Conservation (phyloP, 2,797 vertebrate species). For the Basileuterus tristriatus region DNA sequence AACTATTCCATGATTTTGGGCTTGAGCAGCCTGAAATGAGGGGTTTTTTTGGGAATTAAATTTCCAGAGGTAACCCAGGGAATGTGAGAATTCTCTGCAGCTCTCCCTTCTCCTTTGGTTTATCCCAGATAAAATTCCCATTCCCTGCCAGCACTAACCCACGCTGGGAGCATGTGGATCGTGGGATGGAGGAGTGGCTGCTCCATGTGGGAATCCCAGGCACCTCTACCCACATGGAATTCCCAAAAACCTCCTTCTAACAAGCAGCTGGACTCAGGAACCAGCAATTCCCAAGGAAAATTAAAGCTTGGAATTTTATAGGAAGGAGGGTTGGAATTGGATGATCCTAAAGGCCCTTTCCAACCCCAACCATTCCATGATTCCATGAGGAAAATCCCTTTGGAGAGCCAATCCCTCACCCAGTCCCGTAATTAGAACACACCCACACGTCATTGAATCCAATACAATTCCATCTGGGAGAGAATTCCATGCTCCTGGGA, state of each 20-base stretch:
- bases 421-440: neutral
- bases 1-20: neutral
- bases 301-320: neutral
- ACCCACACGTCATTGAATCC: neutral
- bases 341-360: neutral
- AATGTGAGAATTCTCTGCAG: neutral
- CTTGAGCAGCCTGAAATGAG: neutral
- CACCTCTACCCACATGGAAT: neutral
- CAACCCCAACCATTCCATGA: neutral
- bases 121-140: neutral
- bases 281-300: neutral
- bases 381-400: neutral
- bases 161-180: rapidly evolving
- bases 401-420: neutral
- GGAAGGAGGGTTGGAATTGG: too few relatives aligned
- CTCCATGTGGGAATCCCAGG: neutral
- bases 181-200: neutral
- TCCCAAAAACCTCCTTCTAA: rapidly evolving
- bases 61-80: neutral
- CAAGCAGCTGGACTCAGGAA: neutral
- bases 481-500: neutral
- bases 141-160: neutral
- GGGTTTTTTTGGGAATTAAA: neutral
- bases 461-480: neutral
- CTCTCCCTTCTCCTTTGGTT: neutral